Evolutionary conservation across 1,140 invertebrate genomes (phyloP).

Genomic region (Muscidifurax raptorellus): DNA sequence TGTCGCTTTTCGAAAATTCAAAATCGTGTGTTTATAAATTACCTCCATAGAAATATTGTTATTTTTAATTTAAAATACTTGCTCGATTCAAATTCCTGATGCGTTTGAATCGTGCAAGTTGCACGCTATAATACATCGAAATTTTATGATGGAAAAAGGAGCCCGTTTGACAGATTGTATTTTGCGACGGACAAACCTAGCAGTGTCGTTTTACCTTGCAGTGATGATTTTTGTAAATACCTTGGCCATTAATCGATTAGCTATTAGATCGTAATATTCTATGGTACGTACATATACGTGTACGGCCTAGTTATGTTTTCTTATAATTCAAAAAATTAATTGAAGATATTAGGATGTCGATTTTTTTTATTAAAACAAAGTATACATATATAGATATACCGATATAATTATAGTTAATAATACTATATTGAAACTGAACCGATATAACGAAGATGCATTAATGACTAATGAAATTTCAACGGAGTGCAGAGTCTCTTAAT

Average conservation of each 20-base stretch:
- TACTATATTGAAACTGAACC: constrained; percentile 25
- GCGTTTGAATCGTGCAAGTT: constrained; percentile 10
- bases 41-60: constrained; percentile 8
- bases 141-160: constrained; percentile 36
- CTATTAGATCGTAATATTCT: constrained; percentile 42
- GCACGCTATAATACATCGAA: constrained; percentile 16
- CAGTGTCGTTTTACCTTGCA: constrained; percentile 8
- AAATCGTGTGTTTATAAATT: constrained; percentile 17
- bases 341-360: constrained; percentile 3
- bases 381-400: constrained; percentile 53
- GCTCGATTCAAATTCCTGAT: not conserved
- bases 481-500: constrained; percentile 10
- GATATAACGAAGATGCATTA: constrained; percentile 15
- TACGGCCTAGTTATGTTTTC: constrained; percentile 36
- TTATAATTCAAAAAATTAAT: constrained; percentile 14
- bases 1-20: constrained; percentile 24
- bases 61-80: constrained; percentile 26
- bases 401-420: constrained; percentile 48
- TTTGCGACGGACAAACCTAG: constrained; percentile 12
- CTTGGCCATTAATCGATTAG: constrained; percentile 39
- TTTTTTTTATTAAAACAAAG: constrained; percentile 38
- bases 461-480: constrained; percentile 40
- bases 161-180: constrained; percentile 36
- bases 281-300: constrained; percentile 29
- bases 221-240: constrained; percentile 43